Percentiles rank a stretch among this genome's conserved stretches.
These are phyloP conservation scores for Parthenolecanium corni DNA, from an alignment of 2,888 invertebrate genomes.

Conservation along the genomic window DNA sequence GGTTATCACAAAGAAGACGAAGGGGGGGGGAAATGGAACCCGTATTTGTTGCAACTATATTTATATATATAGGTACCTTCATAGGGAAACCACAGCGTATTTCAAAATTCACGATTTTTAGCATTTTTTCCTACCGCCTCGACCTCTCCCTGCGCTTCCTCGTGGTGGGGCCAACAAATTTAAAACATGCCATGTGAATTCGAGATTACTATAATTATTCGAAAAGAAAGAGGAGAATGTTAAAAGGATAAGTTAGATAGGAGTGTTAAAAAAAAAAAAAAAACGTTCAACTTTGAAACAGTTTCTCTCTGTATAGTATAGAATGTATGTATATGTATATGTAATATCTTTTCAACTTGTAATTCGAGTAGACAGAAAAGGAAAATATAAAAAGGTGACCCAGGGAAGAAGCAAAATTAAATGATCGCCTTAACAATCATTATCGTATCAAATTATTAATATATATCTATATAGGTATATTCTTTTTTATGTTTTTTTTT, in stretches of 20 bases:
- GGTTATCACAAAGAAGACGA: neutral
- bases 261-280: neutral
- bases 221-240: neutral
- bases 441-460: neutral
- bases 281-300: neutral
- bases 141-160: too few species aligned
- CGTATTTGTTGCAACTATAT: neutral
- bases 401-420: neutral
- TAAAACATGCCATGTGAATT: constrained; percentile 7
- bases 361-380: too few species aligned
- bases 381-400: neutral
- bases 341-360: too few species aligned
- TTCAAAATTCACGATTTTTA: constrained; percentile 8
- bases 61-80: too few species aligned
- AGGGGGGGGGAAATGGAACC: neutral
- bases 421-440: constrained; percentile 3
- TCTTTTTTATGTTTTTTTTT: too few species aligned
- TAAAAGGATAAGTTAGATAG: too few species aligned
- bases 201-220: constrained; percentile 11
- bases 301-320: neutral
- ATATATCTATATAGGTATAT: neutral
- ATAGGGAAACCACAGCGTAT: neutral
- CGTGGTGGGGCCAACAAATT: neutral
- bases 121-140: neutral
- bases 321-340: too few species aligned